These are phyloP conservation scores for Podarcis raffonei DNA, from an alignment of 2,113 vertebrate species.

Conservation along the genomic window DNA sequence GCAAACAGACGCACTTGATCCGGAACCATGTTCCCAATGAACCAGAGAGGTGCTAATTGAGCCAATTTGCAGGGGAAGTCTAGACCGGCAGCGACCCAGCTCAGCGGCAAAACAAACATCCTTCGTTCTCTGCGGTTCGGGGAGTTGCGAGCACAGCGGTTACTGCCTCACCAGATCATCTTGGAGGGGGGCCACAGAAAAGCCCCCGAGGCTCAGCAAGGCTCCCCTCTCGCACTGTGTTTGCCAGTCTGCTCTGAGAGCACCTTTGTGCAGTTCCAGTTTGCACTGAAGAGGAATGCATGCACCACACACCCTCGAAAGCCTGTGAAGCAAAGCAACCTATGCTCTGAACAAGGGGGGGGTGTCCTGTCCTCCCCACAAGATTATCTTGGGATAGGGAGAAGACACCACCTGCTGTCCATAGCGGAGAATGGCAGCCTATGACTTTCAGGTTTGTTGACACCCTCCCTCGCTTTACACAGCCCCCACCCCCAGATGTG, in stretches of 20 bases:
- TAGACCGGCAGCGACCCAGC: background rate
- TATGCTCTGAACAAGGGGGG: no score
- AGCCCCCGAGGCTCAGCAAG: background rate
- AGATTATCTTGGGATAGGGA: background rate
- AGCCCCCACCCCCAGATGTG: no score
- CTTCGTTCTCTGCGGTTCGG: background rate
- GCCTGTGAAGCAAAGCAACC: background rate
- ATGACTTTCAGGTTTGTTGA: no score
- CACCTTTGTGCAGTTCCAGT: background rate
- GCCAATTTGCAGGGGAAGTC: rapidly evolving
- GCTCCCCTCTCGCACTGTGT: background rate
- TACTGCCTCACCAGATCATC: background rate
- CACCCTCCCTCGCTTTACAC: background rate
- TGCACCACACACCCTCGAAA: background rate
- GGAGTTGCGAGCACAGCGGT: no score
- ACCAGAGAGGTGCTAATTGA: background rate
- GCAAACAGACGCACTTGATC: rapidly evolving
- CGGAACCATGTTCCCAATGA: background rate
- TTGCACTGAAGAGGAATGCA: background rate
- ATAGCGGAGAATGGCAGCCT: background rate
- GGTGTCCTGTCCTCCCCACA: background rate
- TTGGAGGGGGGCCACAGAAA: background rate
- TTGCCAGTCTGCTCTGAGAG: background rate
- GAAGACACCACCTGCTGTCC: conserved; percentile 19
- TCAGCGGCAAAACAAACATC: background rate